phyloP scores from a whole-genome alignment of 2,113 vertebrate genomes.

The Plecotus auritus region DNA sequence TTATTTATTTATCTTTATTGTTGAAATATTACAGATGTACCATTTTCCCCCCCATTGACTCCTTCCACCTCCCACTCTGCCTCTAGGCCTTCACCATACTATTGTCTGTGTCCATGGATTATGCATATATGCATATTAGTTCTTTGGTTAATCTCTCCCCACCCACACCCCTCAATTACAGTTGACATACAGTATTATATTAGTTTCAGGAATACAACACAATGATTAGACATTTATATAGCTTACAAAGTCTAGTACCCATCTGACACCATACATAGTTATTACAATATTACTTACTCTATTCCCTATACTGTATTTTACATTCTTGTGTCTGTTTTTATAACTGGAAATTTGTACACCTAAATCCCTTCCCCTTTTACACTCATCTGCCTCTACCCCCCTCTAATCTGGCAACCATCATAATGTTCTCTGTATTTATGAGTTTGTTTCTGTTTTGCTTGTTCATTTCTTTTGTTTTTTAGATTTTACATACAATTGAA shows the following conservation, averaged over 20 bases:
- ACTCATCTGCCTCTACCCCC: neutral
- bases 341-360: neutral
- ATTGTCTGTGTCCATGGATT: no score
- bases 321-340: neutral
- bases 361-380: neutral
- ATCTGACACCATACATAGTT: neutral
- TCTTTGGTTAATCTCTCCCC: no score
- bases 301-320: neutral
- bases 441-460: neutral
- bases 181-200: neutral
- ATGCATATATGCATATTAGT: no score
- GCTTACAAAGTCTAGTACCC: neutral
- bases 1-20: no score
- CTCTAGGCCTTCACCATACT: no score
- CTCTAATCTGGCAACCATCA: neutral
- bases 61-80: no score
- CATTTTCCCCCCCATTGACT: no score
- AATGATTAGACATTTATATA: neutral
- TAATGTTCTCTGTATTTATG: neutral
- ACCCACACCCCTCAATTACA: neutral
- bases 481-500: neutral
- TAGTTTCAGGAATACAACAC: neutral
- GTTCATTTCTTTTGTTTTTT: neutral
- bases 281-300: neutral
- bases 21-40: no score